These are phyloP conservation scores for Xanthorhoe spadicearia DNA, from an alignment of 2,888 invertebrate species.

Conservation along the genomic window DNA sequence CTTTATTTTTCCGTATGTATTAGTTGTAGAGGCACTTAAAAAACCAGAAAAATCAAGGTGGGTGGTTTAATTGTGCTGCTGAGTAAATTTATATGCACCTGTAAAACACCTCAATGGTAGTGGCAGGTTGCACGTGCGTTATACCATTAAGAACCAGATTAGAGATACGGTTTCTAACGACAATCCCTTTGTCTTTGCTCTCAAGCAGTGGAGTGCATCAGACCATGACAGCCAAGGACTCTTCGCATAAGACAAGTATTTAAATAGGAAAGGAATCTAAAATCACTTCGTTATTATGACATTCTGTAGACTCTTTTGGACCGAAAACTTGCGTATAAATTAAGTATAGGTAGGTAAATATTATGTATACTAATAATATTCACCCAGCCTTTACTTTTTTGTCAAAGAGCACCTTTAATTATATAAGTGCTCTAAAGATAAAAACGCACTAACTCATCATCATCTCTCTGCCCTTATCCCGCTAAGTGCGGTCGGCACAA, in stretches of 20 bases:
- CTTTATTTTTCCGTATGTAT: too few species aligned
- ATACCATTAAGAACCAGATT: conserved; percentile 16
- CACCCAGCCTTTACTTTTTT: too few species aligned
- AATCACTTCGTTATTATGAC: conserved; percentile 1
- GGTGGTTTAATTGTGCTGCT: too few species aligned
- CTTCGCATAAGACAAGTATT: conserved; percentile 8
- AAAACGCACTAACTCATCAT: background rate
- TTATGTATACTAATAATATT: too few species aligned
- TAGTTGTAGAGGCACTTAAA: too few species aligned
- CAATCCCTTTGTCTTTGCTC: conserved; percentile 24
- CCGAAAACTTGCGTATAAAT: too few species aligned
- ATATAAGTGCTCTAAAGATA: too few species aligned
- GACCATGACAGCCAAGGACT: conserved; percentile 22
- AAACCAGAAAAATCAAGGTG: too few species aligned
- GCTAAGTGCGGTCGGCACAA: too few species aligned
- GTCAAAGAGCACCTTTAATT: too few species aligned
- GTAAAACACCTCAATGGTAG: background rate
- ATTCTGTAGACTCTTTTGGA: background rate
- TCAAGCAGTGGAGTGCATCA: conserved; percentile 25
- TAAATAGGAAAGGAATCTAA: background rate
- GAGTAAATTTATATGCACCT: background rate
- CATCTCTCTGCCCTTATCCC: too few species aligned
- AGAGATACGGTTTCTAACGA: conserved; percentile 15
- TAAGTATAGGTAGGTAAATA: too few species aligned
- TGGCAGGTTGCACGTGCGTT: background rate